Evolutionary conservation across 2,797 vertebrate species (phyloP).

Genomic region (Argya squamiceps): DNA sequence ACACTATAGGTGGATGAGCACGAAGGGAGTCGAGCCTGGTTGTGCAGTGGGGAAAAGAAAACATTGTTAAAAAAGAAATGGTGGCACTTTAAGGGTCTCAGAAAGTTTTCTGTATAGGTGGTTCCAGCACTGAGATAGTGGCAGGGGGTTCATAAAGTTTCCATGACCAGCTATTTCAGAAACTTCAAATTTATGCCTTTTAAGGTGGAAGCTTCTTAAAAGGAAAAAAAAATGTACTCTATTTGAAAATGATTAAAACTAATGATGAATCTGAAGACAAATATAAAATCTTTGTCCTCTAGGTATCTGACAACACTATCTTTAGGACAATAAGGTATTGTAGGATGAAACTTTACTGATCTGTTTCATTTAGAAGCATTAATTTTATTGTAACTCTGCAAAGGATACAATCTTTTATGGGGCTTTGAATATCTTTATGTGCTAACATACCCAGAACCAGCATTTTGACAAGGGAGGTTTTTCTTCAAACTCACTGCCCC

Average conservation of each 20-base stretch:
- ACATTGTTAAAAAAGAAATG: conserved; percentile 84
- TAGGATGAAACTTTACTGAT: background rate
- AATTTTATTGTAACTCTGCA: background rate
- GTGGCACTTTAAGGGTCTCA: conserved; percentile 75
- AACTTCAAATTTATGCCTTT: conserved; percentile 51
- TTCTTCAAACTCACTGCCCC: background rate
- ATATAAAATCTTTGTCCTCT: background rate
- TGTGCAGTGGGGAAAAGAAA: conserved; percentile 89
- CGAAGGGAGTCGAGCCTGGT: conserved; percentile 98
- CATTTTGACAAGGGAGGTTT: background rate
- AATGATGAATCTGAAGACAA: background rate
- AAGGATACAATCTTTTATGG: background rate
- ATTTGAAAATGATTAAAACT: background rate
- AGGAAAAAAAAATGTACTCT: background rate
- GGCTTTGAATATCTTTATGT: background rate
- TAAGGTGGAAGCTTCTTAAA: conserved; percentile 64
- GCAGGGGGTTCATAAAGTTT: conserved; percentile 68
- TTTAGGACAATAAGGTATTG: background rate
- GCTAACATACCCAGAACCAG: background rate
- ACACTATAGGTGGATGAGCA: conserved; percentile 99
- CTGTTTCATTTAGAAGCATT: background rate
- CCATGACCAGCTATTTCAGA: conserved; percentile 60
- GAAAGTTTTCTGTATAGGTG: conserved; percentile 73
- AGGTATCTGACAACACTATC: background rate
- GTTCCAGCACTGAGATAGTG: conserved; percentile 76